Evolutionary conservation across 2,797 vertebrate species (phyloP).

Genomic region (Acanthurus tractus): DNA sequence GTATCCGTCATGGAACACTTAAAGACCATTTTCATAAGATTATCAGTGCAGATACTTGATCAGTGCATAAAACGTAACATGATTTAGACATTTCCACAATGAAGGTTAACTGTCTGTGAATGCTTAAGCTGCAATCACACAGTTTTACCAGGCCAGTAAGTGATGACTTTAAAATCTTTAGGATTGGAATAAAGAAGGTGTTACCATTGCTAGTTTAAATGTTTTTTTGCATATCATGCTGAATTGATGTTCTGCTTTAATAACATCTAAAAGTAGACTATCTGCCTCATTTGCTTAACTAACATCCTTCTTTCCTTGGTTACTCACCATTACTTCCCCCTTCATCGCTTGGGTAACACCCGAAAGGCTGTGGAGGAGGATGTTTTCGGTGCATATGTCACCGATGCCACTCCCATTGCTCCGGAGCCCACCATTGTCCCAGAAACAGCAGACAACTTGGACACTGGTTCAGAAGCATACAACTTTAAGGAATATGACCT

Average conservation of each 20-base stretch:
- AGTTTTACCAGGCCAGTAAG: not conserved
- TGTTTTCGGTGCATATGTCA: conserved; percentile 89
- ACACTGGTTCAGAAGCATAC: conserved; percentile 77
- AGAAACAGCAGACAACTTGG: conserved; percentile 76
- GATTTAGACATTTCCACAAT: not conserved
- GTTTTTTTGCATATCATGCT: conserved; percentile 52
- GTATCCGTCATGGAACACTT: not conserved
- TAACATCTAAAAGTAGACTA: conserved; percentile 71
- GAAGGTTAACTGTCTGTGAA: not conserved
- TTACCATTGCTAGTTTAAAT: conserved; percentile 54
- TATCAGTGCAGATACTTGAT: not conserved
- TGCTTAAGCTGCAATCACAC: conserved; percentile 4
- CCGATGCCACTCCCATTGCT: conserved; percentile 88
- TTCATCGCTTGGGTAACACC: conserved; percentile 87
- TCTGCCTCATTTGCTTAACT: conserved; percentile 89
- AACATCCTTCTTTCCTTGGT: conserved; percentile 89
- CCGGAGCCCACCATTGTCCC: conserved; percentile 84
- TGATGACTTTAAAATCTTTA: no score
- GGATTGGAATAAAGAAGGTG: conserved; percentile 66
- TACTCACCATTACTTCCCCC: conserved; percentile 50
- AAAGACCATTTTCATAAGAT: not conserved
- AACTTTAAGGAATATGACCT: conserved; percentile 88
- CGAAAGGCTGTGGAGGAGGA: conserved; percentile 92
- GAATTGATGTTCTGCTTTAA: conserved; percentile 72
- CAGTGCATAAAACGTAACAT: not conserved